Base-by-base conservation (phyloP, 2,113 vertebrate genomes). In the Tylochromis polylepis region DNA sequence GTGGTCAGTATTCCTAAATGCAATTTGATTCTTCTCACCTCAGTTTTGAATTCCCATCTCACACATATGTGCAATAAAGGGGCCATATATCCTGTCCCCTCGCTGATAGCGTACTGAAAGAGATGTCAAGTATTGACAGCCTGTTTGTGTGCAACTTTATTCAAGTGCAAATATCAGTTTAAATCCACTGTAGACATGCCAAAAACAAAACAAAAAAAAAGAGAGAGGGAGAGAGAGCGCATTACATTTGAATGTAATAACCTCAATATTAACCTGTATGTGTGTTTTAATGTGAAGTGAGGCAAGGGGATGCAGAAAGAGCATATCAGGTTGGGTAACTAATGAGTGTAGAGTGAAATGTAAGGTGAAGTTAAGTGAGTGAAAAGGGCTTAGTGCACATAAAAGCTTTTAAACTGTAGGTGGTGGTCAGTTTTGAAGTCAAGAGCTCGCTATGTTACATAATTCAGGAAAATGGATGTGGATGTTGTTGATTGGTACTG, bases 1-100 rank as follows among this genome's bases (percentile, higher is more conserved):
- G 87, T 57, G 12, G 84, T 79, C 80, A 81, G 75, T 77, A 78
- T 89, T 89, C 78, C 53, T 55, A 49, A 81, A 80, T 4, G 6
- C 12, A 89, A 86, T 86, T 49, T 18, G 81, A 88, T 55, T 85
- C 70, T 88, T 72, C 56, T 81, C n/a, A 6, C 46, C 4, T 14
- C 79, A 57, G 49, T 88, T 88, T 86, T 77, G 20, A 56, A 60
- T 86, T 79, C 81, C 79, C 67, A 38, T 53, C 29, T 57, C 79
- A 87, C 62, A 85, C 85, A 89, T 53, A 91, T 91, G 94, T 95
- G 94, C 94, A 95, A 95, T 95, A 95, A 89, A 87, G 82, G 92
- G 91, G 88, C 12, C 16, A 1, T 82, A 78, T 85, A 59, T 46
- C 70, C 41, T 51, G 84, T 41, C 79, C 86, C 84, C 20, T 75